These are phyloP conservation scores for Lasioglossum calceatum DNA, from an alignment of 2,888 invertebrate species.

Conservation along the genomic window DNA sequence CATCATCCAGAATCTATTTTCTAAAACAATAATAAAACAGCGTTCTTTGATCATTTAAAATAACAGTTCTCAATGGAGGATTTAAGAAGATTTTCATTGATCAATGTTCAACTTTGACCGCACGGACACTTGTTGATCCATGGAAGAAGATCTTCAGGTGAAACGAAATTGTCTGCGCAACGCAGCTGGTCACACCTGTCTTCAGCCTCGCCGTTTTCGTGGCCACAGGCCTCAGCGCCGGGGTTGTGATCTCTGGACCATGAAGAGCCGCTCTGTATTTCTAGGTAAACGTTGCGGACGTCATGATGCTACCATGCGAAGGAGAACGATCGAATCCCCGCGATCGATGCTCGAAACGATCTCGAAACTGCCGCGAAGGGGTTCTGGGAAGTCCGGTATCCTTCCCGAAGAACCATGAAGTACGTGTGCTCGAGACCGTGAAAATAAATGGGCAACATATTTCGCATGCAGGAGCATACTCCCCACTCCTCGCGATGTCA, in stretches of 20 bases:
- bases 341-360: background rate
- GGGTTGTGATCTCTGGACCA: conserved; percentile 69
- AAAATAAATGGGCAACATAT: background rate
- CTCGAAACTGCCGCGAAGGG: background rate
- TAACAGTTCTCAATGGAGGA: no score
- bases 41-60: no score
- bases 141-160: conserved; percentile 54
- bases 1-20: no score
- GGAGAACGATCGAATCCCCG: conserved; percentile 44
- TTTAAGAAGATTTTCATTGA: background rate
- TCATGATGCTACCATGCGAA: conserved; percentile 49
- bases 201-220: conserved; percentile 66
- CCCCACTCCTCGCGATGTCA: no score
- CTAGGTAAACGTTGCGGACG: conserved; percentile 55
- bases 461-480: background rate
- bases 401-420: background rate
- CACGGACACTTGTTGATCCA: background rate
- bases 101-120: background rate
- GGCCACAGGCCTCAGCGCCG: conserved; percentile 48
- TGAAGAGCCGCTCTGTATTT: conserved; percentile 55
- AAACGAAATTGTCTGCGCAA: conserved; percentile 59
- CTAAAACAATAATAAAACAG: no score
- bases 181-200: conserved; percentile 79
- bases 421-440: background rate
- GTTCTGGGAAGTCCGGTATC: background rate